phyloP scores from a whole-genome alignment of 1,140 invertebrate species.

The Halictus rubicundus region DNA sequence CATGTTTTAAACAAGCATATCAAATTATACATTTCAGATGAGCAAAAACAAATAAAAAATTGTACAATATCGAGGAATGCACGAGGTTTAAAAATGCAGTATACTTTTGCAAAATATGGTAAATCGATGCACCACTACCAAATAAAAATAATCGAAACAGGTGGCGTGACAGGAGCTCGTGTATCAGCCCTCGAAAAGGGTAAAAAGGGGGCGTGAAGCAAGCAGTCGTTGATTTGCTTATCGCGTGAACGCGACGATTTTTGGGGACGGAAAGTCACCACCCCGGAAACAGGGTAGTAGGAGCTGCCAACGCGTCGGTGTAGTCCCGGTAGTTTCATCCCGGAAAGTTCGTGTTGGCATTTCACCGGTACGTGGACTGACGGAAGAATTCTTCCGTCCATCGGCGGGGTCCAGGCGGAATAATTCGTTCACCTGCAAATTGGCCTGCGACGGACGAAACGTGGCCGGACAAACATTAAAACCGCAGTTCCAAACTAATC shows the following conservation, averaged over 20 bases:
- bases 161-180: too few species aligned
- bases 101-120: too few species aligned
- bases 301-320: constrained; percentile 2
- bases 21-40: too few species aligned
- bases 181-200: too few species aligned
- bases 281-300: neutral
- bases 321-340: neutral
- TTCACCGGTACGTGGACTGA: neutral
- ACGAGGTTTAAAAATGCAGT: too few species aligned
- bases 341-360: constrained; percentile 16
- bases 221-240: constrained; percentile 13
- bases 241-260: constrained; percentile 2
- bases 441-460: neutral
- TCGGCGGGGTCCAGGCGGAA: neutral
- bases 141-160: too few species aligned
- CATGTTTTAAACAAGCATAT: too few species aligned
- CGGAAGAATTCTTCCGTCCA: constrained; percentile 2
- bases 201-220: neutral
- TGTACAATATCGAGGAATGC: too few species aligned
- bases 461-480: constrained; percentile 35
- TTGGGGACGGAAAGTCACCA: neutral
- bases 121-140: too few species aligned
- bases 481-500: constrained; percentile 42
- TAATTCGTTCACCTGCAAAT: constrained; percentile 26
- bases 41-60: too few species aligned